Evolutionary conservation across 2,888 invertebrate species (phyloP).

Genomic region (Corbicula japonica): DNA sequence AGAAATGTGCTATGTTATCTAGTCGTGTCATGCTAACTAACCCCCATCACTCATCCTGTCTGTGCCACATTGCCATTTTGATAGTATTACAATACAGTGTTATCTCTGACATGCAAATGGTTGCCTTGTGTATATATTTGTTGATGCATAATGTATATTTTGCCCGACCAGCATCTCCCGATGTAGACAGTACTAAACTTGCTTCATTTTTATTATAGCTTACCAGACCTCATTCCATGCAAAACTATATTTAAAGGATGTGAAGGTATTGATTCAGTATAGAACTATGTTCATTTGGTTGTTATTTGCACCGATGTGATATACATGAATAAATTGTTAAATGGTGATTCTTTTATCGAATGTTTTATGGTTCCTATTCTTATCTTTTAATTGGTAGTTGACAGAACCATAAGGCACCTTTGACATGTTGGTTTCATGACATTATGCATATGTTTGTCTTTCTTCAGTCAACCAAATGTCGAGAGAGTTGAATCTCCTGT

Average conservation of each 20-base stretch:
- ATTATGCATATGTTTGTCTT: slow-evolving; percentile 23
- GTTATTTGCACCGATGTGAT: slow-evolving; percentile 27
- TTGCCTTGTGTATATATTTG: slow-evolving; percentile 57
- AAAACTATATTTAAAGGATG: slow-evolving; percentile 28
- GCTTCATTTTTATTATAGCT: slow-evolving; percentile 14
- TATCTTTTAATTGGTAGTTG: slow-evolving; percentile 21
- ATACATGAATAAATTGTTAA: slow-evolving; percentile 19
- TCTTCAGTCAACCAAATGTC: slow-evolving; percentile 14
- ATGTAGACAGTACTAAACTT: slow-evolving; percentile 24
- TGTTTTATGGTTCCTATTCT: slow-evolving; percentile 20
- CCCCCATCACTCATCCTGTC: slow-evolving; percentile 10
- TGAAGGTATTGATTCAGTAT: slow-evolving; percentile 17
- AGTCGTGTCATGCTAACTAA: slow-evolving; percentile 28
- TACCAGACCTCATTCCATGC: slow-evolving; percentile 42
- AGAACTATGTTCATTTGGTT: slow-evolving; percentile 38
- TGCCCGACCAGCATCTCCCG: slow-evolving; percentile 55
- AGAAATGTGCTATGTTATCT: slow-evolving; percentile 38
- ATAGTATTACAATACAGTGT: slow-evolving; percentile 37
- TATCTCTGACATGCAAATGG: slow-evolving; percentile 24
- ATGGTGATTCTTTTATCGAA: slow-evolving; percentile 1
- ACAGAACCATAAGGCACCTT: neutral
- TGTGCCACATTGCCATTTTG: slow-evolving; percentile 40
- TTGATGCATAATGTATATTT: slow-evolving; percentile 35
- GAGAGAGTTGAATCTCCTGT: slow-evolving; percentile 32
- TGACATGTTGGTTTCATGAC: slow-evolving; percentile 5